Base-by-base conservation (phyloP, 2,888 invertebrate species). In the Drosophila niveifrons region DNA sequence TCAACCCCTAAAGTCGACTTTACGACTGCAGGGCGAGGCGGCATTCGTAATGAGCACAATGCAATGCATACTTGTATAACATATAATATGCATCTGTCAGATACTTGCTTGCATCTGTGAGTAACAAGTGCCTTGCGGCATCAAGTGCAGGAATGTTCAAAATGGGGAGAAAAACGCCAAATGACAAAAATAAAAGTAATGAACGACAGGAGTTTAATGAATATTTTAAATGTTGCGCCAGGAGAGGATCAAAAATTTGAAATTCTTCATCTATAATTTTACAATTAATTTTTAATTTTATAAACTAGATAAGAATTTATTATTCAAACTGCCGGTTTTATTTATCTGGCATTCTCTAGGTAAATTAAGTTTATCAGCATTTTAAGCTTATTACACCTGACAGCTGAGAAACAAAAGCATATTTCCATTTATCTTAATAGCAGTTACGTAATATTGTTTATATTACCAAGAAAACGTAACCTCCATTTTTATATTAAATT, bases 21-120 rank as follows among this genome's bases (percentile, higher is more conserved):
- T 48, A 43, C 48, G 72, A 50, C 52, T 41, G 59, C 46, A 51
- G 23, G 8, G 11, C 58, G 39, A 29, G 31, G 13, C 53, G 31
- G 13, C 50, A 34, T 31, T 58, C 48, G 52, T 67, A 74, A 74
- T 59, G 71, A 66, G 51, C 41, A 43, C 67, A 61, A 50, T 66
- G 58, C 53, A 50, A 51, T 52, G 28, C 56, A 50, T 41, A n/a
- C n/a, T n/a, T n/a, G n/a, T n/a, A 43, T 28, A 13, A 15, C 18
- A 55, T 50, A 34, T 47, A 41, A 51, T 44, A 47, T 75, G 80
- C 75, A 75, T 79, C 75, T 79, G 75, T 75, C 43, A 51, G 79
- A 61, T 55, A 58, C 75, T 63, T 31, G 47, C 73, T 31, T 31
- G 36, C 36, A 78, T 57, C 75, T 78, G 70, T 50, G 59, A 36